phyloP scores from a whole-genome alignment of 37 sponge, comb jelly and placozoan genomes.

The Halichondria panicea region DNA sequence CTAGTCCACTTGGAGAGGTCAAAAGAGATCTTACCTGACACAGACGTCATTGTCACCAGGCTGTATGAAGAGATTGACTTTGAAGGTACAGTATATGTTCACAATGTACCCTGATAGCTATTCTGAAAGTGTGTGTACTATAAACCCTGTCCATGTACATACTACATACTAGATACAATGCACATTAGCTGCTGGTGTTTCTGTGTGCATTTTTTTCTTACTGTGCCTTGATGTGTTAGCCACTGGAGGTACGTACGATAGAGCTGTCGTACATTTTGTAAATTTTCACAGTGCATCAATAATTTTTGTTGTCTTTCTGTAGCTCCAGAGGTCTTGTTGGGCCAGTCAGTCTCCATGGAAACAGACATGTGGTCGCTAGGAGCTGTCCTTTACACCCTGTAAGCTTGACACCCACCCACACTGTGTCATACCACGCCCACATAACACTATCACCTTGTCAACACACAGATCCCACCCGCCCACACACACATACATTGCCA shows the following conservation, averaged over 20 bases:
- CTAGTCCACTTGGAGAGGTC: slow-evolving; percentile 52
- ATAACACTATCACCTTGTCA: too few relatives aligned
- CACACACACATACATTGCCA: too few relatives aligned
- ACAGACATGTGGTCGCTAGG: slow-evolving; percentile 81
- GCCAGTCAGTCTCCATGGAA: slow-evolving; percentile 46
- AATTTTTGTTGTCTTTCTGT: neutral
- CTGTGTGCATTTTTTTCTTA: neutral
- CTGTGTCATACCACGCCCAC: too few relatives aligned
- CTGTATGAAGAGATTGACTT: slow-evolving; percentile 14
- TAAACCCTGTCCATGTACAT: neutral
- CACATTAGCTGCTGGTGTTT: too few relatives aligned
- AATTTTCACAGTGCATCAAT: neutral
- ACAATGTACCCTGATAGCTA: too few relatives aligned
- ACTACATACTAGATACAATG: too few relatives aligned
- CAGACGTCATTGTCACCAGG: slow-evolving; percentile 3
- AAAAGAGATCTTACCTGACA: neutral
- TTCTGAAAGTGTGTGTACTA: neutral
- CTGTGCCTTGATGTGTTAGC: neutral
- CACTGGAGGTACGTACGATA: neutral
- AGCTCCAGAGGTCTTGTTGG: slow-evolving; percentile 77
- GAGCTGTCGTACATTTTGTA: neutral
- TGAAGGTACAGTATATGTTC: slow-evolving; percentile 18
- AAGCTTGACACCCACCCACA: too few relatives aligned
- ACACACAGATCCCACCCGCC: too few relatives aligned
- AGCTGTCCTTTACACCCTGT: slow-evolving; percentile 51